Base-by-base conservation (phyloP, 53 echinoderm and acorn worm species). In the Apostichopus leukothele region DNA sequence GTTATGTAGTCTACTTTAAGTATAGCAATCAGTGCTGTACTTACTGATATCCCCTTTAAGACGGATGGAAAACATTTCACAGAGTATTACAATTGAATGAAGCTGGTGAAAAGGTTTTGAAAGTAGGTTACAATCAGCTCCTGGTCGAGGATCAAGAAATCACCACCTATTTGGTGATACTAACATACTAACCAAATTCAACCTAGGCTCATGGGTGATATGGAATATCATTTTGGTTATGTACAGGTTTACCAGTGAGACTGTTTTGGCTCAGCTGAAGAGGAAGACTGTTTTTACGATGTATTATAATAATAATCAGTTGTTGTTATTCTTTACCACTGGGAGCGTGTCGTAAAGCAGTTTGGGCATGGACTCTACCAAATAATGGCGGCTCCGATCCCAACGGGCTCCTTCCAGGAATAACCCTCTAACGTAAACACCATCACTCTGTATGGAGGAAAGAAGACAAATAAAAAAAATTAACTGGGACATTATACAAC, bases 321-420 rank as follows among this genome's bases (percentile, higher is more conserved):
- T 16, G 0, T 16, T 63, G 23, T 10, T 80, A 95, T 93, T 93
- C 95, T 93, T 93, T 96, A 98, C 98, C 81, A 98, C 91, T 68
- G 98, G 98, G 6, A 98, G 83, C 73, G 91, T 91, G 77, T 98
- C 98, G 76, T 94, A 96, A 73, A 98, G 93, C 53, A 98, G 76
- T 83, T 98, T 98, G 12, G 98, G 98, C 23, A 93, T 76, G 9
- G 98, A 98, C 54, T 98, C 98, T 10, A 86, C 93, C 2, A 98
- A 75, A 2, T 92, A 50, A 9, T 92, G 91, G 39, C 61, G 90
- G 55, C 66, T 84, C 51, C 93, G 88, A 88, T 93, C 93, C 98
- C 98, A 98, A 60, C 95, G 86, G 52, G 98, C 98, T 26, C 98
- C 98, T 66, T 98, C 98, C n/a, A 98, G 78, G 90, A 92, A 98